phyloP scores from a whole-genome alignment of 92 coral and sea anemone genomes.

The Muricea muricata region DNA sequence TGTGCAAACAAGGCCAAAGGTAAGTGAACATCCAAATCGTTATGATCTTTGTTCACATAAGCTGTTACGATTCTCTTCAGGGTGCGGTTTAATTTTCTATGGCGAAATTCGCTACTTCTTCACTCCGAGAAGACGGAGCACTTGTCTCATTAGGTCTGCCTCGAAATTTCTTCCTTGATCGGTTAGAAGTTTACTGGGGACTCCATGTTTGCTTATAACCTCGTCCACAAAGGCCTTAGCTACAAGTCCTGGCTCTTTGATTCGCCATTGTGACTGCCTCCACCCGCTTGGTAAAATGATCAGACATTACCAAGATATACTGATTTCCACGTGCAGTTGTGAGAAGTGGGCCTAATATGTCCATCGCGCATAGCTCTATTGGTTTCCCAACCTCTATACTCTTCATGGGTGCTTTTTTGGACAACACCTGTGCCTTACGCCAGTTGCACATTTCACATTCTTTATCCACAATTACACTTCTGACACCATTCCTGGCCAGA shows the following conservation, averaged over 20 bases:
- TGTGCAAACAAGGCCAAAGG: too few species aligned
- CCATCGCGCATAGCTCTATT: neutral
- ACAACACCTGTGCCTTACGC: neutral
- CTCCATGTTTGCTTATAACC: neutral
- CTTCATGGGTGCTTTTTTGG: neutral
- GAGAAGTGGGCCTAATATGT: neutral
- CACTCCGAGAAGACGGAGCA: neutral
- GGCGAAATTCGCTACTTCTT: neutral
- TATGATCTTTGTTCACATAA: too few species aligned
- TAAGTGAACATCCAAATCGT: too few species aligned
- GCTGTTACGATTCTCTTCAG: too few species aligned
- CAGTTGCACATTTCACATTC: neutral
- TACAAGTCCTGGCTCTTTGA: neutral
- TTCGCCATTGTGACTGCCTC: neutral
- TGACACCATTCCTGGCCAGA: constrained; percentile 2
- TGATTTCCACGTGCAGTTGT: neutral
- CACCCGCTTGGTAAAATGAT: neutral
- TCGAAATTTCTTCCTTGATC: neutral
- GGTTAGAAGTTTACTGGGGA: neutral
- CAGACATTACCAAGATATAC: neutral
- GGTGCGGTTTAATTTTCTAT: too few species aligned
- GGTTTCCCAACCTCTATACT: neutral
- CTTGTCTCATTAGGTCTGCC: neutral
- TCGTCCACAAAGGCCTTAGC: neutral
- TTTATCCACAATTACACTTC: neutral